Conservation (phyloP, 2,888 invertebrate genomes). For the Epistrophe grossulariae region DNA sequence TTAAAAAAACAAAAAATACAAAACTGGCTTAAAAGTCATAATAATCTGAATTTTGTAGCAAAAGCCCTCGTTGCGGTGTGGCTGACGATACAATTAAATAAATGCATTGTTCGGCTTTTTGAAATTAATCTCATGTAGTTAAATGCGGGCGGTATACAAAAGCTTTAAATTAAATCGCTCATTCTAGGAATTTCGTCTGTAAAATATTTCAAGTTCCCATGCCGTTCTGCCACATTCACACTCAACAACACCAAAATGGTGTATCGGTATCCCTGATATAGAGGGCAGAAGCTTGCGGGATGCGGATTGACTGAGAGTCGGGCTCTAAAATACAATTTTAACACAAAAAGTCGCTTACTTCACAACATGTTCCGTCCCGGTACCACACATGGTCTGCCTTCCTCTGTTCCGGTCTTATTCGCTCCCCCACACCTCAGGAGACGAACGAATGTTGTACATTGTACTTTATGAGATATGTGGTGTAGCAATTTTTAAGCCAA, state of each 20-base stretch:
- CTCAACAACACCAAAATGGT: slow-evolving; percentile 1
- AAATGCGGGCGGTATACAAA: slow-evolving; percentile 43
- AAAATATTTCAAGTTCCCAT: slow-evolving; percentile 55
- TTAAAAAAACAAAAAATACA: background rate
- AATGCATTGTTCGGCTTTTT: slow-evolving; percentile 65
- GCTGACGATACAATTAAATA: slow-evolving; percentile 66
- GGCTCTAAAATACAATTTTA: slow-evolving; percentile 61
- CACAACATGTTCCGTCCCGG: slow-evolving; percentile 3
- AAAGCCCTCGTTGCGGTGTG: background rate
- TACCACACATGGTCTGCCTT: slow-evolving; percentile 7
- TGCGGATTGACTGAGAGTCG: background rate
- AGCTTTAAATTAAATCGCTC: slow-evolving; percentile 59
- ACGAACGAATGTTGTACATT: background rate
- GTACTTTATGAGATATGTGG: slow-evolving; percentile 62
- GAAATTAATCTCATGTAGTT: slow-evolving; percentile 64
- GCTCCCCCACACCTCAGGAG: background rate
- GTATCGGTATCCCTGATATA: background rate
- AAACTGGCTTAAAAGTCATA: slow-evolving; percentile 39
- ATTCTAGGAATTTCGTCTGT: slow-evolving; percentile 72
- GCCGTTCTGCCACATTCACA: slow-evolving; percentile 17
- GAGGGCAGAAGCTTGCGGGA: background rate
- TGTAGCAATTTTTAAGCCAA: slow-evolving; percentile 37
- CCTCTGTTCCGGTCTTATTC: slow-evolving; percentile 53
- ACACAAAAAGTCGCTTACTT: slow-evolving; percentile 51
- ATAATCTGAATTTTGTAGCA: slow-evolving; percentile 22